Evolutionary conservation across 1,140 invertebrate genomes (phyloP).

Genomic region (Nasonia longicornis): DNA sequence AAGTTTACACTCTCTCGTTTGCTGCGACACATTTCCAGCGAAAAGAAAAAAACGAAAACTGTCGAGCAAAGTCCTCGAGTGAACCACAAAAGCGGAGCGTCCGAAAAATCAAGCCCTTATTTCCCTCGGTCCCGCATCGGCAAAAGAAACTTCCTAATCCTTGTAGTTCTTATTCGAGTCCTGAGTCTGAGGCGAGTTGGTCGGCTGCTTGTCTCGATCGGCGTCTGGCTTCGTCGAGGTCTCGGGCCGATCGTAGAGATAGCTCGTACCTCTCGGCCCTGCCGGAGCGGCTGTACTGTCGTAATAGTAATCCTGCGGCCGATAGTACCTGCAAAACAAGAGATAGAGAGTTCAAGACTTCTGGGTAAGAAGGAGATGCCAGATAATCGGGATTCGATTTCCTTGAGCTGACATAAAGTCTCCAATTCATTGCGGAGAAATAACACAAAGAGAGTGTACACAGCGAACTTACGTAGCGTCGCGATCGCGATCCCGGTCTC

Average conservation of each 20-base stretch:
- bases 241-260: slow-evolving; percentile 65
- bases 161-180: slow-evolving; percentile 62
- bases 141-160: slow-evolving; percentile 52
- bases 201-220: slow-evolving; percentile 59
- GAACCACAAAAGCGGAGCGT: neutral
- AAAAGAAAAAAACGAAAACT: neutral
- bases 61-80: neutral
- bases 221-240: slow-evolving; percentile 63
- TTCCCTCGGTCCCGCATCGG: neutral
- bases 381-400: too few species aligned
- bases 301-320: slow-evolving; percentile 66
- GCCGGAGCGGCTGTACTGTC: slow-evolving; percentile 63
- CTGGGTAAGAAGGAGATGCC: neutral
- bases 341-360: neutral
- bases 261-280: slow-evolving; percentile 64
- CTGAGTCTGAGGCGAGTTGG: slow-evolving; percentile 58
- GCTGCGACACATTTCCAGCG: neutral
- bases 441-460: too few species aligned
- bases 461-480: slow-evolving; percentile 35
- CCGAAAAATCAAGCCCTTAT: too few species aligned
- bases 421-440: too few species aligned
- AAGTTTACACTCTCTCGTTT: too few species aligned
- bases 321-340: slow-evolving; percentile 53
- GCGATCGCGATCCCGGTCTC: slow-evolving; percentile 43
- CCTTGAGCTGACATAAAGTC: too few species aligned